Conservation (phyloP, 2,113 vertebrate genomes). For the Pluvianellus socialis region DNA sequence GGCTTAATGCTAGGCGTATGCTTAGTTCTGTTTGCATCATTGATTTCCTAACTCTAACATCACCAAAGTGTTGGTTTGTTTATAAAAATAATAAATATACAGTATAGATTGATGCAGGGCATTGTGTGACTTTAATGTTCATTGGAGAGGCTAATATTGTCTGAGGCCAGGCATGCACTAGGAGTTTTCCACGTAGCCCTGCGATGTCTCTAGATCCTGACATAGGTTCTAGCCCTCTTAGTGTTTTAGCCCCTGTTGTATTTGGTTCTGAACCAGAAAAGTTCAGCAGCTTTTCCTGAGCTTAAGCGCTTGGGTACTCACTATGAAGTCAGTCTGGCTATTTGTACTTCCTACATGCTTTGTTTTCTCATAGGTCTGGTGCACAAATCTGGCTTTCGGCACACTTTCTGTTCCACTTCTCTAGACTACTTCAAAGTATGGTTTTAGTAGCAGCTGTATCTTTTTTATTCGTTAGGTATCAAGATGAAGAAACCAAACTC, state of each 20-base stretch:
- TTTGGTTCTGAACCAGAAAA: not conserved
- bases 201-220: not conserved
- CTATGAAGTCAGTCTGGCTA: not conserved
- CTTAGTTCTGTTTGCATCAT: not conserved
- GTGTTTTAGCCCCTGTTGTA: not conserved
- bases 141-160: not conserved
- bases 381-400: not conserved
- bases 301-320: not conserved
- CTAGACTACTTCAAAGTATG: not conserved
- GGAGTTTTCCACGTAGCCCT: not conserved
- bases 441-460: not conserved
- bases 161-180: not conserved
- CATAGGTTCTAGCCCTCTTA: not conserved
- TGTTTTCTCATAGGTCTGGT: not conserved
- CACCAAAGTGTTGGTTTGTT: not conserved
- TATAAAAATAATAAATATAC: not conserved
- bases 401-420: not conserved
- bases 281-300: not conserved
- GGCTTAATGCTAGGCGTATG: too few species aligned
- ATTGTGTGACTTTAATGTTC: not conserved
- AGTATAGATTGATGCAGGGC: not conserved
- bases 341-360: not conserved
- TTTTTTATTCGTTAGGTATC: not conserved
- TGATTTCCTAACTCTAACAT: not conserved
- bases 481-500: not conserved